These are phyloP conservation scores for Allochrocebus solatus DNA, from an alignment of 2,797 vertebrate genomes.

Conservation along the genomic window DNA sequence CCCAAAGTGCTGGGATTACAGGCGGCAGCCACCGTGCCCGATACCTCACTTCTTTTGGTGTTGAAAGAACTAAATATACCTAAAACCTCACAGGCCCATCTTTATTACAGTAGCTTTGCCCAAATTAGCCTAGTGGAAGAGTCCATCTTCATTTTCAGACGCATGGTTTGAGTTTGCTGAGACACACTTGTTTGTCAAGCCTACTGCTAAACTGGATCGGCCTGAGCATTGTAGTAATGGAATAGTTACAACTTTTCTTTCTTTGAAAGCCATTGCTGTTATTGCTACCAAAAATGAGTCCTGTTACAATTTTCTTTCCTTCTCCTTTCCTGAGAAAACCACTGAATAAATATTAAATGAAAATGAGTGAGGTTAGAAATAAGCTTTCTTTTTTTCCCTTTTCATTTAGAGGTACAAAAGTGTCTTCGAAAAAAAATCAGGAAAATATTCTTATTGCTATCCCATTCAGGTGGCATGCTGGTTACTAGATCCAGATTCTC, in stretches of 20 bases:
- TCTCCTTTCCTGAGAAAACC: not conserved
- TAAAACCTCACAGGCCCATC: not conserved
- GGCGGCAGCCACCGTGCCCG: fast-evolving
- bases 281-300: not conserved
- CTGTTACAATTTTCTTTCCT: not conserved
- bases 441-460: conserved; percentile 15
- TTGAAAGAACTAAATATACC: not conserved
- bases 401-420: conserved; percentile 14
- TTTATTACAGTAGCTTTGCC: not conserved
- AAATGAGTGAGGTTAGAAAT: conserved; percentile 18
- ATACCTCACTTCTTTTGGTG: not conserved
- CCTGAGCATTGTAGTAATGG: not conserved
- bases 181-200: not conserved
- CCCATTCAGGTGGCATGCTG: conserved; percentile 93
- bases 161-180: not conserved
- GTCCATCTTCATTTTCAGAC: conserved; percentile 29
- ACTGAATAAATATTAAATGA: conserved; percentile 1
- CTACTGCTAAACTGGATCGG: not conserved
- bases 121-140: not conserved
- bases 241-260: not conserved
- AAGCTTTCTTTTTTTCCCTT: not conserved
- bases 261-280: not conserved
- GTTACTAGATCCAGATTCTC: conserved; percentile 93
- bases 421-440: not conserved
- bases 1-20: no score